Base-by-base conservation (phyloP, 30 jellyfish, hydroid and myxozoan species). In the Catostylus mosaicus region DNA sequence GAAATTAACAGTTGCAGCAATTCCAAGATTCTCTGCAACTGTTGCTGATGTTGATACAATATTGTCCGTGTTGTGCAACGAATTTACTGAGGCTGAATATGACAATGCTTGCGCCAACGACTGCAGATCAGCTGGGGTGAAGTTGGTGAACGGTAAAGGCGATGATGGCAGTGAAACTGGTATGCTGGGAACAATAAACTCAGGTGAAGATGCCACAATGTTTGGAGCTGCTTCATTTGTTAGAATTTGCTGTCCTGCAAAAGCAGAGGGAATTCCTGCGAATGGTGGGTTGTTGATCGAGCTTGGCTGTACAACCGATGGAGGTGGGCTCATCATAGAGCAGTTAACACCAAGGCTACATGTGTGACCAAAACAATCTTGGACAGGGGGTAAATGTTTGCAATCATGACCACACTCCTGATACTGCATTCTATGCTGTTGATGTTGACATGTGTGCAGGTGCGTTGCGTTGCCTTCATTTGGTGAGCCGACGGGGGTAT, bases 111-210 rank as follows among this genome's bases (percentile, higher is more conserved):
- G 99, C 0, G 99, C 99, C 20, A 94, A 87, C 7, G 97, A 89
- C 59, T 94, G 99, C 75, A 94, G 73, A 62, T 94, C 99, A 33
- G 99, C 99, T 12, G 96, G 97, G 47, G 99, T 94, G 11, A 93
- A 91, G 43, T 83, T 93, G 31, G 99, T 92, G 20, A 92, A 87
- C 7, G 98, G 95, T 33, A 91, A 40, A 18, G 96, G 79, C 0
- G 96, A 66, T 0, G 97, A 36, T 2, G 96, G 92, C 29, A 94
- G 50, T 1, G 99, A 93, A 2, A 87, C 89, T 1, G 99, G 95
- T 23, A 88, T 67, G 45, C 82, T 88, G 2, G 97, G 99, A 2
- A 88, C 83, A 40, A 90, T 80, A 54, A 94, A 61, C 35, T 88
- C 97, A 18, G 96, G 61, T 43, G 94, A 70, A 30, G 97, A 72